Conservation (phyloP, 2,113 vertebrate species). For the Trichechus manatus region DNA sequence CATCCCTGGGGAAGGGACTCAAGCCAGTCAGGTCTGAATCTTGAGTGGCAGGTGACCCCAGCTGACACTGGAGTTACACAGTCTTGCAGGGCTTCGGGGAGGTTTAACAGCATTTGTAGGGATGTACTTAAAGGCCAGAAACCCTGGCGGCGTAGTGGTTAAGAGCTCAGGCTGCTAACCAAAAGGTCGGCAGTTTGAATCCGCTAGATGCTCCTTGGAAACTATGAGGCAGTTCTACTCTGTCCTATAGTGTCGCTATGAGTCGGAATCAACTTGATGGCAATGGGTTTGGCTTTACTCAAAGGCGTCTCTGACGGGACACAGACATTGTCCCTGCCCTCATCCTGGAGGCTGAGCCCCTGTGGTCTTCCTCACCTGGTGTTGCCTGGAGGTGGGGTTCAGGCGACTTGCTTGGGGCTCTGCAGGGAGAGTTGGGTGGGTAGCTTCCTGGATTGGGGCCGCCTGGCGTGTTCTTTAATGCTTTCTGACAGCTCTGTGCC, state of each 20-base stretch:
- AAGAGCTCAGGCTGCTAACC: too few relatives aligned
- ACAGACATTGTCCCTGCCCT: not conserved
- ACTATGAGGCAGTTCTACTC: too few relatives aligned
- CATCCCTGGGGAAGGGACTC: too few relatives aligned
- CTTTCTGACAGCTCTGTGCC: constrained; percentile 87
- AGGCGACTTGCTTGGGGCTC: not conserved
- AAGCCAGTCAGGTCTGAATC: not conserved
- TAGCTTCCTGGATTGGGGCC: constrained; percentile 72
- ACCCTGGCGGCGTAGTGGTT: too few relatives aligned
- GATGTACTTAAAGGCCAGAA: not conserved
- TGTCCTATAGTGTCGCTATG: too few relatives aligned
- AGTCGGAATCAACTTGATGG: too few relatives aligned
- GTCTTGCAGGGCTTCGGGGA: not conserved
- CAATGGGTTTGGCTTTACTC: too few relatives aligned
- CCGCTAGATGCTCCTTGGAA: too few relatives aligned
- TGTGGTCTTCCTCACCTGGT: not conserved
- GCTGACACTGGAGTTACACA: too few relatives aligned
- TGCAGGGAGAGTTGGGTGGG: constrained; percentile 79
- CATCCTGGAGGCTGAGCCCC: not conserved
- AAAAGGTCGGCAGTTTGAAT: too few relatives aligned
- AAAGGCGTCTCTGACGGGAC: not conserved
- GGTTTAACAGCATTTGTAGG: not conserved
- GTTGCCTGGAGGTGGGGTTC: too few relatives aligned
- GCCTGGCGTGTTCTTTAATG: constrained; percentile 83
- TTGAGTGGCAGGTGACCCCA: not conserved